phyloP scores from a whole-genome alignment of 2,888 invertebrate species.

The Trachelus iudaicus region DNA sequence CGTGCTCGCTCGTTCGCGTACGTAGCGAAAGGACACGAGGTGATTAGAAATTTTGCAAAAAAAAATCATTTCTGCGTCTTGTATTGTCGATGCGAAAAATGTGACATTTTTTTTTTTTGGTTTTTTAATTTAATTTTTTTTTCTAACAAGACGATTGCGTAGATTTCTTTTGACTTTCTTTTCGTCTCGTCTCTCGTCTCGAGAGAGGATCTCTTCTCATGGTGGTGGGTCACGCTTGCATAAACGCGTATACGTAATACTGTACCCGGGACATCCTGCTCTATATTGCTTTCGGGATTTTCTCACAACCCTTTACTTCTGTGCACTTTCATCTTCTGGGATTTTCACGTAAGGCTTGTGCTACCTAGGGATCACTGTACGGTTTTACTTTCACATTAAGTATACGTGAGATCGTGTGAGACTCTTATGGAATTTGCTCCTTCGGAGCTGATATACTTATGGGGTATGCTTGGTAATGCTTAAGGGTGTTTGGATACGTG shows the following conservation, averaged over 20 bases:
- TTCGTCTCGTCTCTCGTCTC: not conserved
- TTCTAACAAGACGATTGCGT: slow-evolving; percentile 26
- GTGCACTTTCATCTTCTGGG: not conserved
- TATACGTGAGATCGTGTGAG: not conserved
- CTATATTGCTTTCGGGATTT: not conserved
- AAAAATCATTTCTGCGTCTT: not conserved
- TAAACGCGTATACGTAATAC: slow-evolving; percentile 25
- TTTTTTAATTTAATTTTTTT: not conserved
- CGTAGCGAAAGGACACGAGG: not conserved
- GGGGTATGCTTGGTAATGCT: not conserved
- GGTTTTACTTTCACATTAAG: not conserved
- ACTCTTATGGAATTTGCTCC: not conserved
- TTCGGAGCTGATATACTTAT: not conserved
- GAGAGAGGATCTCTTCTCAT: slow-evolving; percentile 29
- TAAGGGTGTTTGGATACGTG: not conserved
- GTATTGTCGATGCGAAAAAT: not conserved
- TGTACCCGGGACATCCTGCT: not conserved
- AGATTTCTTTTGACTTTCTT: slow-evolving; percentile 14
- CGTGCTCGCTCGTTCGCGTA: not conserved
- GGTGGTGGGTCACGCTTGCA: slow-evolving; percentile 59
- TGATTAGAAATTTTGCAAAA: not conserved
- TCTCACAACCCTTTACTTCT: not conserved
- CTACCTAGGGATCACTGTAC: not conserved
- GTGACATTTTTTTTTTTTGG: slow-evolving; percentile 13
- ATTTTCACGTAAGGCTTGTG: not conserved